Percentiles rank a stretch among this genome's conserved stretches.
Conservation (phyloP, 2,113 vertebrate species). For the Cyphomyrus plagiostoma region DNA sequence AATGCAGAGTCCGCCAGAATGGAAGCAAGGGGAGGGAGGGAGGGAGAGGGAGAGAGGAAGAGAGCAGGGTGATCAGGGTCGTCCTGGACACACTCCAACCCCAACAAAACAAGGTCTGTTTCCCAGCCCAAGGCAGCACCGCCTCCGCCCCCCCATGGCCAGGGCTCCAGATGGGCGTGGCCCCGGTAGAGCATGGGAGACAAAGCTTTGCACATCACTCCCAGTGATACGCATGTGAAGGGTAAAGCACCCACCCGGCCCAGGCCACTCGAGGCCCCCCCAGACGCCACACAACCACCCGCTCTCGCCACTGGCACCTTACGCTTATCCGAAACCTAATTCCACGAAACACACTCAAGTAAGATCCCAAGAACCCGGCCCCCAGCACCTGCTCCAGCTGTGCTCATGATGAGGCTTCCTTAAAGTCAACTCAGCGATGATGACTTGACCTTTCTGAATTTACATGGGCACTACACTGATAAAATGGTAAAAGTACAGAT, state of each 20-base stretch:
- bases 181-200: neutral
- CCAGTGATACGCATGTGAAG: neutral
- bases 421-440: neutral
- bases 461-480: neutral
- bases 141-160: neutral
- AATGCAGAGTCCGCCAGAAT: conserved; percentile 28
- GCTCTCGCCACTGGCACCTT: neutral
- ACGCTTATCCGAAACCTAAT: too few relatives aligned
- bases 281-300: neutral
- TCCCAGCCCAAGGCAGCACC: conserved; percentile 39
- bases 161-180: conserved; percentile 20
- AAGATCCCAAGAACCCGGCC: neutral
- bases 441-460: neutral
- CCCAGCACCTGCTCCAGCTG: neutral
- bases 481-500: neutral
- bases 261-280: neutral
- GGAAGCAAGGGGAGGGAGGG: neutral
- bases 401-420: neutral
- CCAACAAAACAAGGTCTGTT: conserved; percentile 45
- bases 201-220: neutral
- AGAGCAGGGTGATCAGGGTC: conserved; percentile 39
- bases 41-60: conserved; percentile 24
- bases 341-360: neutral
- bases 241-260: neutral
- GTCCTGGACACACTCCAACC: conserved; percentile 39